Evolutionary conservation across 2,113 vertebrate species (phyloP).

Genomic region (Aleadryas rufinucha): DNA sequence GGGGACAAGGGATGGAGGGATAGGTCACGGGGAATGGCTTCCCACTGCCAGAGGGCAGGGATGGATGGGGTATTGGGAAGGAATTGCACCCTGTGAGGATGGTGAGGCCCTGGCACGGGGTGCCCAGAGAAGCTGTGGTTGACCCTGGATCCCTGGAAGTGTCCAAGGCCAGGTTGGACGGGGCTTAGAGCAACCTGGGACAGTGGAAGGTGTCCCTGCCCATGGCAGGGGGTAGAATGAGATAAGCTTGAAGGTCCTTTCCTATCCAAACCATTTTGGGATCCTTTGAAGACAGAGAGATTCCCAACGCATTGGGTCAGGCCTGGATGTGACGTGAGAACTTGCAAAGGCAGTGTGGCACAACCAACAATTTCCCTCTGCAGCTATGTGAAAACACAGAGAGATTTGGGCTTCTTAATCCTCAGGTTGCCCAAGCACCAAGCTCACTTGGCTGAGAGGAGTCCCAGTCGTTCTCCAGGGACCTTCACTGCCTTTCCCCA

Average conservation of each 20-base stretch:
- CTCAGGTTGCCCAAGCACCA: neutral
- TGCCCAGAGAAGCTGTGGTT: neutral
- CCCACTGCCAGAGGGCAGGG: neutral
- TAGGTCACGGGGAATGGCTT: neutral
- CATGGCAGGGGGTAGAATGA: fast-evolving
- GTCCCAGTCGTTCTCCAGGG: neutral
- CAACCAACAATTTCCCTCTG: neutral
- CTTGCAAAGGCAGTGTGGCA: fast-evolving
- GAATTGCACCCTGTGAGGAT: fast-evolving
- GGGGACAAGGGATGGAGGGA: neutral
- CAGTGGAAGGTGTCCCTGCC: neutral
- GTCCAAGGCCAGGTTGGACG: fast-evolving
- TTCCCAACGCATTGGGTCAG: neutral
- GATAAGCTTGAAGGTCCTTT: neutral
- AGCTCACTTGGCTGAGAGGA: neutral
- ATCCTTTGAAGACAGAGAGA: neutral
- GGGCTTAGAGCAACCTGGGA: neutral
- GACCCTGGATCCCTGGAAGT: neutral
- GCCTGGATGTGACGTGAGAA: neutral
- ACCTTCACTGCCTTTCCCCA: neutral
- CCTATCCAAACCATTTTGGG: neutral
- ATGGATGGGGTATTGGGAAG: fast-evolving
- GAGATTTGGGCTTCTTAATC: neutral
- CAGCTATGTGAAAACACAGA: fast-evolving
- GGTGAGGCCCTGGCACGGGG: neutral